Evolutionary conservation across 92 coral and sea anemone species (phyloP).

Genomic region (Muricea muricata): DNA sequence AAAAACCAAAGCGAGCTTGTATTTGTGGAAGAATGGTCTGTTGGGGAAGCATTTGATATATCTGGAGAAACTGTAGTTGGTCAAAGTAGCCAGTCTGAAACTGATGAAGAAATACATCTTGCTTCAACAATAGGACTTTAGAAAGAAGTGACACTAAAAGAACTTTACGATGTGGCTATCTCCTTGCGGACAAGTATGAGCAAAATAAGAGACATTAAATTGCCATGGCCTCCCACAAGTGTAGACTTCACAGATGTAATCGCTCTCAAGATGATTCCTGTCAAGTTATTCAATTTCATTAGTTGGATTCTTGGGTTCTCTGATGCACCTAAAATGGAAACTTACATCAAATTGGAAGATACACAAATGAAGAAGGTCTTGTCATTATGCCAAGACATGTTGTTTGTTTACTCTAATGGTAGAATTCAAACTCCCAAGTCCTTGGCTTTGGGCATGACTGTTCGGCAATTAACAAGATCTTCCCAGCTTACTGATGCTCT

Average conservation of each 20-base stretch:
- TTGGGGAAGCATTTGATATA: not conserved
- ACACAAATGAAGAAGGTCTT: slow-evolving; percentile 14
- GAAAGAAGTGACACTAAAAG: slow-evolving; percentile 22
- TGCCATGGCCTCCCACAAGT: slow-evolving; percentile 12
- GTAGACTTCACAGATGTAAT: slow-evolving; percentile 2
- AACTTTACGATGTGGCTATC: not conserved
- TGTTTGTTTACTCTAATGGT: slow-evolving; percentile 12
- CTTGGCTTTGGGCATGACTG: slow-evolving; percentile 14
- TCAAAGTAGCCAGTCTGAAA: slow-evolving; percentile 18
- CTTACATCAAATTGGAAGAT: slow-evolving; percentile 3
- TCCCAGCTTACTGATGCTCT: slow-evolving; percentile 14
- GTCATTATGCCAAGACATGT: slow-evolving; percentile 27
- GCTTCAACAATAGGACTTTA: not conserved
- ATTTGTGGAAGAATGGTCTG: not conserved
- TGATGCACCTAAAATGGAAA: not conserved
- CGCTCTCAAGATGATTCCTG: slow-evolving; percentile 27
- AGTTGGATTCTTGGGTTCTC: slow-evolving; percentile 16
- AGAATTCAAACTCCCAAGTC: slow-evolving; percentile 17
- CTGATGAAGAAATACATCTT: slow-evolving; percentile 15
- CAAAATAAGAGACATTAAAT: not conserved
- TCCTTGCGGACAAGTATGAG: not conserved
- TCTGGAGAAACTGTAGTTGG: not conserved
- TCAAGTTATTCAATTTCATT: slow-evolving; percentile 1
- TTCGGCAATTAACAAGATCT: slow-evolving; percentile 15
- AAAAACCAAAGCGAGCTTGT: not conserved